phyloP scores from a whole-genome alignment of 1,140 invertebrate species.

The Penaeus vannamei region DNA sequence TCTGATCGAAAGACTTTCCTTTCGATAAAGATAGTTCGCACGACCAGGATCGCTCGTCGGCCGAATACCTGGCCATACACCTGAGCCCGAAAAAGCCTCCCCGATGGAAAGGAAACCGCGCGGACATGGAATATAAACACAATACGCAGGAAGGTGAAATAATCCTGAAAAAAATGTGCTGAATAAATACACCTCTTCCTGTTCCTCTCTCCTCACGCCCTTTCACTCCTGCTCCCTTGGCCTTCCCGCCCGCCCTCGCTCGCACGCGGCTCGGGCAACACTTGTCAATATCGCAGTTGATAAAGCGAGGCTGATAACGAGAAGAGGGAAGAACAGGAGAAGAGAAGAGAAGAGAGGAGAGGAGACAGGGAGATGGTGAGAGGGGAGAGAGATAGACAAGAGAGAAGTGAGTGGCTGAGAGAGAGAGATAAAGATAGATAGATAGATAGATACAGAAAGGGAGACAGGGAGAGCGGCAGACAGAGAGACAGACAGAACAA shows the following conservation, averaged over 20 bases:
- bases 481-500: neutral
- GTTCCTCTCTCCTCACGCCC: neutral
- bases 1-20: too few relatives aligned
- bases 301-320: neutral
- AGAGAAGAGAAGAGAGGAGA: too few relatives aligned
- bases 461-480: neutral
- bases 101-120: too few relatives aligned
- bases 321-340: too few relatives aligned
- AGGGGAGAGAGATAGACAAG: neutral
- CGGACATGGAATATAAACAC: too few relatives aligned
- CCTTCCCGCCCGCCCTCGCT: neutral
- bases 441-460: neutral
- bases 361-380: too few relatives aligned
- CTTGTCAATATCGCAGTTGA: neutral
- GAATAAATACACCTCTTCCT: neutral
- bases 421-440: neutral
- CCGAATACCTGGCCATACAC: too few relatives aligned
- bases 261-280: neutral
- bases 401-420: neutral
- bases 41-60: too few relatives aligned
- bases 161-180: too few relatives aligned
- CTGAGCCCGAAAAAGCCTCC: too few relatives aligned
- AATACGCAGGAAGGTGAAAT: too few relatives aligned
- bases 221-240: neutral
- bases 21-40: too few relatives aligned